Conservation (phyloP, 2,888 invertebrate species). For the Dryobota labecula region DNA sequence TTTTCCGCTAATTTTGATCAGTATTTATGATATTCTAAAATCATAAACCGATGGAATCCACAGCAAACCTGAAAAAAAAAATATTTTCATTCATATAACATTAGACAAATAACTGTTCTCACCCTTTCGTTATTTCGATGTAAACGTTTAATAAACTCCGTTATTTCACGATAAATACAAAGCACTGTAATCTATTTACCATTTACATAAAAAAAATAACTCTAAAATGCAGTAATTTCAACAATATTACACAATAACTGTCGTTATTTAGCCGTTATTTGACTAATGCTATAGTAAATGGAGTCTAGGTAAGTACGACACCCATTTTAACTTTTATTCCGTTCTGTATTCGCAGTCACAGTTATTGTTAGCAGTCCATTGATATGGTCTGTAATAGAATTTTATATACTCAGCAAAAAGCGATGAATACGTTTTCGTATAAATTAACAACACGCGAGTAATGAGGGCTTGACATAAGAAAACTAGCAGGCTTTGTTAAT, state of each 20-base stretch:
- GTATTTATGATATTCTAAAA: not conserved
- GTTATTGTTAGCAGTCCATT: conserved; percentile 52
- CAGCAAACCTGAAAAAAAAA: not conserved
- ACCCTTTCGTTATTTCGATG: no score
- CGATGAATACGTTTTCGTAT: conserved; percentile 68
- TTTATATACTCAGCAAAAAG: conserved; percentile 65
- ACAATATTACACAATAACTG: no score
- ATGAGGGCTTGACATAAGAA: conserved; percentile 55
- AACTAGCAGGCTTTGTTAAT: conserved; percentile 55
- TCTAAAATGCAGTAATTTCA: no score
- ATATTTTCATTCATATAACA: no score
- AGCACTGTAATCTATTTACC: no score
- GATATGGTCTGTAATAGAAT: conserved; percentile 56
- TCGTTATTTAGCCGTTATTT: no score
- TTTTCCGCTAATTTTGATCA: not conserved
- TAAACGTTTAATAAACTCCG: no score
- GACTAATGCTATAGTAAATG: no score
- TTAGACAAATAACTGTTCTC: no score
- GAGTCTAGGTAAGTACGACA: no score
- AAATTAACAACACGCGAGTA: conserved; percentile 67
- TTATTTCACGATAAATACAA: no score
- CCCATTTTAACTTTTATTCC: not conserved
- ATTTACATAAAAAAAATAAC: no score
- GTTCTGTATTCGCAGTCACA: conserved; percentile 21
- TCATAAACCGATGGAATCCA: not conserved